Conservation (phyloP, 2,113 vertebrate species). For the Scopus umbretta region DNA sequence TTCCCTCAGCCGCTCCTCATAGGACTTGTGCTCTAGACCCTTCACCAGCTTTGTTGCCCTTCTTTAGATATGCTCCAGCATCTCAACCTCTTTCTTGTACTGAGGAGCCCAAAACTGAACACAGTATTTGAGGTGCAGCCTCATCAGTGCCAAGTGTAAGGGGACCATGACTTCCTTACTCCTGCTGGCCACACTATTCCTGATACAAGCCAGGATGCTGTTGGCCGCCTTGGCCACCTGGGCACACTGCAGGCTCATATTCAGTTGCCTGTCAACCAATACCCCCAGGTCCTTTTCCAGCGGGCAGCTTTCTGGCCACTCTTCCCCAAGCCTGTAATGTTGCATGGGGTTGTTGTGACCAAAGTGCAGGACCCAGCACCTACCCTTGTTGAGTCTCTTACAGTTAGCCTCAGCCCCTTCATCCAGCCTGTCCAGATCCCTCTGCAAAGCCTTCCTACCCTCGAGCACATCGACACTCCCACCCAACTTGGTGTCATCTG, state of each 20-base stretch:
- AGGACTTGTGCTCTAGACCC: neutral
- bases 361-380: fast-evolving
- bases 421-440: neutral
- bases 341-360: neutral
- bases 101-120: fast-evolving
- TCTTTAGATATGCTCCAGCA: fast-evolving
- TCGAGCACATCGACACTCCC: neutral
- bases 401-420: too few relatives aligned
- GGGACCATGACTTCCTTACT: too few relatives aligned
- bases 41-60: neutral
- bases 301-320: too few relatives aligned
- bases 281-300: too few relatives aligned
- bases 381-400: neutral
- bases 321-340: too few relatives aligned
- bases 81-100: neutral
- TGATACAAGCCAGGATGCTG: neutral
- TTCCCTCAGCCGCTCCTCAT: neutral
- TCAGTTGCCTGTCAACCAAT: too few relatives aligned
- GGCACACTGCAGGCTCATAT: too few relatives aligned
- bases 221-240: too few relatives aligned
- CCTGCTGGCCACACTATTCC: too few relatives aligned
- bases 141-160: fast-evolving
- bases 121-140: fast-evolving
- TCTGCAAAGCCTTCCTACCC: neutral
- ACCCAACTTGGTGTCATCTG: fast-evolving